Percentiles rank a stretch among this genome's conserved stretches.
Conservation (phyloP, 2,797 vertebrate genomes). For the Galago senegalensis region DNA sequence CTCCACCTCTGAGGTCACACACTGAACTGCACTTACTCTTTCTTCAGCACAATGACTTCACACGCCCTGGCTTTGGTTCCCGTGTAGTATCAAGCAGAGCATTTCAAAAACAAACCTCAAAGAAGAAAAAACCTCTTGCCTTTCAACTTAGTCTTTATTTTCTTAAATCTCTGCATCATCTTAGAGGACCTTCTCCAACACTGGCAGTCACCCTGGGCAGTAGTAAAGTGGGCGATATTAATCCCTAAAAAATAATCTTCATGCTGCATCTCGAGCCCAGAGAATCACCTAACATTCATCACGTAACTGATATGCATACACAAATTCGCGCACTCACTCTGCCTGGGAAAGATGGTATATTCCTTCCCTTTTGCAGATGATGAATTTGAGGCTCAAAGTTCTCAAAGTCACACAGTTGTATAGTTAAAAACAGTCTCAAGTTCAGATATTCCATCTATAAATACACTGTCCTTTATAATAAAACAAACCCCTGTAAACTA, state of each 20-base stretch:
- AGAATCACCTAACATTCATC: background rate
- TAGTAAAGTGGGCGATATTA: background rate
- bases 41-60: slow-evolving; percentile 51
- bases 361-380: background rate
- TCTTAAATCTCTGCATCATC: background rate
- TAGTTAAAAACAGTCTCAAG: background rate
- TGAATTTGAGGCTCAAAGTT: background rate
- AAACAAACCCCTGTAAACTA: background rate
- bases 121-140: background rate
- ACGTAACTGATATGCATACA: background rate
- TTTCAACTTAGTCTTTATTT: background rate
- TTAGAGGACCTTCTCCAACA: background rate
- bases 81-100: background rate
- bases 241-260: background rate
- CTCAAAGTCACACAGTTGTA: background rate
- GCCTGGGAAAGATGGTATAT: background rate
- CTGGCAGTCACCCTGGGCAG: background rate
- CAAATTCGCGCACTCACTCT: background rate
- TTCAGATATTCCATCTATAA: background rate
- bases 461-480: background rate
- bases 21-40: background rate
- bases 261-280: background rate
- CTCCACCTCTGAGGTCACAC: slow-evolving; percentile 41
- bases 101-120: background rate
- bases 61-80: background rate